phyloP scores from a whole-genome alignment of 2,888 invertebrate genomes.

The Cybosia mesomella region DNA sequence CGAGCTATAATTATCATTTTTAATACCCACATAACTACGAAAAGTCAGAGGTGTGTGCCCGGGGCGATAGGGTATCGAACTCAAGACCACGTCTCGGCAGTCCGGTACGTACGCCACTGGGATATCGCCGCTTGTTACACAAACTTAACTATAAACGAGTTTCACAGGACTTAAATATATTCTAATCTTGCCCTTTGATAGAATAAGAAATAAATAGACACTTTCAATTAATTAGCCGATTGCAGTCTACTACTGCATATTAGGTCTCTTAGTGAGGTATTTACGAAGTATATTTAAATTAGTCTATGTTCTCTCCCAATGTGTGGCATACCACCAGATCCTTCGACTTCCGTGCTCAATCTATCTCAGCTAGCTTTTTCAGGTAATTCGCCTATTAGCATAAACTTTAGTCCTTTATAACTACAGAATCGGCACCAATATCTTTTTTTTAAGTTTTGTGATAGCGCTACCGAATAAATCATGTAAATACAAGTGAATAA shows the following conservation, averaged over 20 bases:
- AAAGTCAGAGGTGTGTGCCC: too few species aligned
- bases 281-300: too few species aligned
- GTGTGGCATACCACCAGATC: not conserved
- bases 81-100: too few species aligned
- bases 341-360: not conserved
- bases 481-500: constrained; percentile 50
- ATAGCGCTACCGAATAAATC: constrained; percentile 39
- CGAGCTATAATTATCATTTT: too few species aligned
- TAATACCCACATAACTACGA: too few species aligned
- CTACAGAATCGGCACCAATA: not conserved
- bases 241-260: not conserved
- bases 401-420: not conserved
- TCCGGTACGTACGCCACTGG: too few species aligned
- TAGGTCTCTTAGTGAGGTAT: too few species aligned
- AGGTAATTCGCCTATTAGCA: not conserved
- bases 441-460: constrained; percentile 37
- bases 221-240: not conserved
- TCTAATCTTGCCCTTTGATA: not conserved
- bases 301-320: not conserved
- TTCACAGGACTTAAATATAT: not conserved
- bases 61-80: too few species aligned
- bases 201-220: not conserved
- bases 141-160: not conserved
- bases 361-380: not conserved
- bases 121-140: too few species aligned